Base-by-base conservation (phyloP, 2,797 vertebrate species). In the Alouatta caraya region DNA sequence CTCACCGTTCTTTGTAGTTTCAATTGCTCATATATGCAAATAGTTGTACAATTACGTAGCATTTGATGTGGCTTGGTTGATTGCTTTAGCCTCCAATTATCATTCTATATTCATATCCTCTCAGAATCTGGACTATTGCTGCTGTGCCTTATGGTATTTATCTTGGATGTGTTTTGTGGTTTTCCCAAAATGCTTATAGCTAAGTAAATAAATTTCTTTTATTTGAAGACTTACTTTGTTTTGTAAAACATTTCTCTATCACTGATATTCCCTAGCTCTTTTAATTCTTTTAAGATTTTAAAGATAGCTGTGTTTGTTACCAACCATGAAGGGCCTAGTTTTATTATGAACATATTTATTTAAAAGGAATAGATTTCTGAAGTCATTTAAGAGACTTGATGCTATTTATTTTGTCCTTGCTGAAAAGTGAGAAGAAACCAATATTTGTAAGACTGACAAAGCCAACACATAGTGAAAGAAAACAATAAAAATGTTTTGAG, bases 161-260 rank as follows among this genome's bases (percentile, higher is more conserved):
- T 67, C 19, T 75, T 95, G 26, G 21, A 19, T 67, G 8, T 73
- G 50, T 50, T 14, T 61, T 97, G 90, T 90, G 39, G 30, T 83
- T 82, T 55, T n/a, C 59, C 83, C 83, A 52, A 94, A 87, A 67
- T 44, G 24, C 7, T 10, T 39, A 89, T 46, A 64, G 24, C 30
- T 70, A 85, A 75, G 39, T 57, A 80, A 96, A 94, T 55, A 15
- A 3, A 72, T 90, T 48, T 88, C 28, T 85, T 95, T 95, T 76
- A 37, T 48, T 72, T 57, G 37, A 72, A 83, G 39, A 61, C 26
- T 24, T 39, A 30, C 33, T 61, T 90, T 90, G 79, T 75, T 92
- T 81, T 48, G 26, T 80, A 93, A 95, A 88, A 42, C 30, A 82
- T 86, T 81, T 93, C 48, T 89, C 11, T 3, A 30, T 82, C 44